A percentile compares a stretch with the other conserved stretches of the same genome.
These are phyloP conservation scores for Chrysodeixis includens DNA, from an alignment of 2,888 invertebrate genomes.

Conservation along the genomic window DNA sequence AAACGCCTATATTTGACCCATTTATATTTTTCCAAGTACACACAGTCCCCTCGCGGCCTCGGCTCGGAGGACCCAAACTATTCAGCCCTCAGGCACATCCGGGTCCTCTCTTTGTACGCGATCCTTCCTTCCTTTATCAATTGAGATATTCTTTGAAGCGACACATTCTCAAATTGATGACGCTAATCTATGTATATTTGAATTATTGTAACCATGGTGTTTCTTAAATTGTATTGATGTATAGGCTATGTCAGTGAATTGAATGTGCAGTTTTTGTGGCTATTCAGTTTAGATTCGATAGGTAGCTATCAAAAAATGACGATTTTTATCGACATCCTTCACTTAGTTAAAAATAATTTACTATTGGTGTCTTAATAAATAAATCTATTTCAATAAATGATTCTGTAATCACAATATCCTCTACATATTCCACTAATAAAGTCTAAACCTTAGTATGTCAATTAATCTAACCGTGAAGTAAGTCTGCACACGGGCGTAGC, in stretches of 20 bases:
- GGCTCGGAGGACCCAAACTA: constrained; percentile 65
- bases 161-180: constrained; percentile 51
- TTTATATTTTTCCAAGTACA: constrained; percentile 29
- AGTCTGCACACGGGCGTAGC: constrained; percentile 34
- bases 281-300: no score
- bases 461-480: constrained; percentile 38
- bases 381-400: neutral
- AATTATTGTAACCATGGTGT: constrained; percentile 25
- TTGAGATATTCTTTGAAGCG: constrained; percentile 65
- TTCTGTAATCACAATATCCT: neutral
- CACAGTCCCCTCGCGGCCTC: constrained; percentile 40
- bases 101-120: constrained; percentile 70
- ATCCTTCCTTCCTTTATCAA: constrained; percentile 70
- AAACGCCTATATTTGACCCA: constrained; percentile 33
- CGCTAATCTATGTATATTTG: constrained; percentile 38
- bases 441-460: constrained; percentile 1
- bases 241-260: no score
- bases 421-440: neutral
- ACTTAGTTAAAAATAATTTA: no score
- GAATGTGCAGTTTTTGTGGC: no score
- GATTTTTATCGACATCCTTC: no score
- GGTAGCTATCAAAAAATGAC: no score
- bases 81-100: constrained; percentile 70
- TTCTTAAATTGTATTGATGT: neutral
- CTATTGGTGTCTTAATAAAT: no score